Evolutionary conservation across 2,113 vertebrate genomes (phyloP).

Genomic region (Dendrocopos noguchii): DNA sequence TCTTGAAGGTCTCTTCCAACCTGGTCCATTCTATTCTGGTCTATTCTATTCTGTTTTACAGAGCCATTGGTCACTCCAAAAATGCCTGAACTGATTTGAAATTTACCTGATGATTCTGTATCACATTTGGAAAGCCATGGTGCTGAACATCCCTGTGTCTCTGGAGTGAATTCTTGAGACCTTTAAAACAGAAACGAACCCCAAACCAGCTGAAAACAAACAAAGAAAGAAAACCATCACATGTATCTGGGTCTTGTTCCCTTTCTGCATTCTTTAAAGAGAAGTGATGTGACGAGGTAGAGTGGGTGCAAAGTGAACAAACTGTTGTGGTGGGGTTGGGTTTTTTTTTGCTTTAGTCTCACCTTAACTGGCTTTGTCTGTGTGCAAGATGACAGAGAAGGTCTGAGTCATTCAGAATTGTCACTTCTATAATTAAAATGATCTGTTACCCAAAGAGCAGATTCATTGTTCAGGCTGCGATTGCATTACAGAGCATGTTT

Average conservation of each 20-base stretch:
- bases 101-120: neutral
- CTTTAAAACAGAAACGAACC: neutral
- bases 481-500: slow-evolving; percentile 65
- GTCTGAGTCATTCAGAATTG: slow-evolving; percentile 44
- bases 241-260: neutral
- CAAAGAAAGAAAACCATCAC: neutral
- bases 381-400: slow-evolving; percentile 48
- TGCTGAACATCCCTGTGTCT: neutral
- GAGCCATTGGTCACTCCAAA: neutral
- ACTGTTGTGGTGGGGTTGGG: neutral
- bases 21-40: too few species aligned
- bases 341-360: slow-evolving; percentile 23
- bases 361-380: slow-evolving; percentile 48
- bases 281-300: neutral
- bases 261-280: slow-evolving; percentile 14
- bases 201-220: neutral
- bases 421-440: slow-evolving; percentile 71
- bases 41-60: neutral
- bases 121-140: neutral
- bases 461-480: slow-evolving; percentile 44
- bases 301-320: neutral
- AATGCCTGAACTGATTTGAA: neutral
- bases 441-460: slow-evolving; percentile 55
- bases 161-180: neutral
- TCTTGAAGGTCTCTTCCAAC: too few species aligned